Evolutionary conservation across 2,888 invertebrate species (phyloP), one percentile per base, ranked within the genome.

Genomic region (Nezara viridula): DNA sequence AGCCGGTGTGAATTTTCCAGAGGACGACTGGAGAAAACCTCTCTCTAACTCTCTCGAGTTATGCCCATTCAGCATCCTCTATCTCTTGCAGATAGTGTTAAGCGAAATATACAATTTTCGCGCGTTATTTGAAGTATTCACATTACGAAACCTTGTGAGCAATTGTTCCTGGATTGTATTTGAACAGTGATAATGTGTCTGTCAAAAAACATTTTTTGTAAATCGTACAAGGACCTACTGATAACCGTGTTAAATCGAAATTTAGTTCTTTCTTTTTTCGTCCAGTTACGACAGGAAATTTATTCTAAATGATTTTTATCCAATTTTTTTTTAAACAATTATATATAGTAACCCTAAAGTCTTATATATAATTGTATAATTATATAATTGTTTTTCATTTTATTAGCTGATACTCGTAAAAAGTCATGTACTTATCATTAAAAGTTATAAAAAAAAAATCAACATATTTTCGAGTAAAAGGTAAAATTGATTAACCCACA

Each of bases 151-250:
- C 37, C 32, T 73, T 6, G 7, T 19, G 0, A 37, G 66, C 19
- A 37, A 37, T 37, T 73, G 66, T 73, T 73, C 37, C 66, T 73
- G 66, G 66, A 73, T 73, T 73, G 32, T 73, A 73, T 73, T 73
- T 73, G 66, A 73, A 73, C 66, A 37, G 2, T 37, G 66, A 73
- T 73, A 73, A 73, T 27, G 3, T 37, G n/a, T n/a, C n/a, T 4
- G 6, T 32, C 21, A 32, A 73, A 73, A 73, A 73, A 37, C 5
- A 16, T 73, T 73, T n/a, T 60, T 37, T 37, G 7, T 37, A 73
- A 7, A 73, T 73, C 32, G 37, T 73, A 73, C 66, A 73, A 73
- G 66, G 66, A 73, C 37, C 19, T 12, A 73, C 66, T 73, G 66
- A 73, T 73, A 73, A 73, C 24, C 10, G 27, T 27, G 14, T 60